phyloP scores from a whole-genome alignment of 2,797 vertebrate genomes.

The Falco columbarius region DNA sequence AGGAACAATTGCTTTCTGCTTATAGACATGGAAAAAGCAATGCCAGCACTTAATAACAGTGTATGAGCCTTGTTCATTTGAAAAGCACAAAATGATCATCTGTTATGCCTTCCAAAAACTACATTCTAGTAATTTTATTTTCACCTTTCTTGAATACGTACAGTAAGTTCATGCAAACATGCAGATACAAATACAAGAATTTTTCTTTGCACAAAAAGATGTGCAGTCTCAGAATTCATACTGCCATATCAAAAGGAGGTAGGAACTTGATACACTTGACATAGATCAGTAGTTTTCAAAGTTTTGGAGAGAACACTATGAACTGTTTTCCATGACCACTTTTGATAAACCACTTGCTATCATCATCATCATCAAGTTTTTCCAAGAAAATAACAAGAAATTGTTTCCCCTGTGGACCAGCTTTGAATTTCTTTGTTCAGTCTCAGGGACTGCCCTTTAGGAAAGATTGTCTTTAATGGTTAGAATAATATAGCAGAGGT shows the following conservation, averaged over 20 bases:
- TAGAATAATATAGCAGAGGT: background rate
- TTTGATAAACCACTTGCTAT: background rate
- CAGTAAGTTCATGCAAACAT: background rate
- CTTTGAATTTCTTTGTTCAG: background rate
- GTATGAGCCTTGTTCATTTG: background rate
- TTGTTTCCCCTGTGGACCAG: background rate
- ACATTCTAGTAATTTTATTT: background rate
- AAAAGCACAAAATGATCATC: background rate
- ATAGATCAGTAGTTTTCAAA: background rate
- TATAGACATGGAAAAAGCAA: background rate
- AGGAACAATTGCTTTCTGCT: background rate
- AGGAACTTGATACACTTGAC: background rate
- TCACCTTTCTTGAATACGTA: background rate
- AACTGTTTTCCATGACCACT: background rate
- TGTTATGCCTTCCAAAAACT: background rate
- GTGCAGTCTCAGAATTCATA: background rate
- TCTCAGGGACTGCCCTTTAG: background rate
- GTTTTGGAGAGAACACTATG: background rate
- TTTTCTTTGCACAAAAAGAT: background rate
- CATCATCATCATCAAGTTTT: background rate
- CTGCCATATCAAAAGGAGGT: background rate
- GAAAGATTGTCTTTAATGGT: background rate
- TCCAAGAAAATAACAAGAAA: background rate
- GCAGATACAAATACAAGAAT: background rate
- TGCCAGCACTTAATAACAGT: background rate